These are phyloP conservation scores for Stegana nigrithorax DNA, from an alignment of 2,888 invertebrate species.

Conservation along the genomic window DNA sequence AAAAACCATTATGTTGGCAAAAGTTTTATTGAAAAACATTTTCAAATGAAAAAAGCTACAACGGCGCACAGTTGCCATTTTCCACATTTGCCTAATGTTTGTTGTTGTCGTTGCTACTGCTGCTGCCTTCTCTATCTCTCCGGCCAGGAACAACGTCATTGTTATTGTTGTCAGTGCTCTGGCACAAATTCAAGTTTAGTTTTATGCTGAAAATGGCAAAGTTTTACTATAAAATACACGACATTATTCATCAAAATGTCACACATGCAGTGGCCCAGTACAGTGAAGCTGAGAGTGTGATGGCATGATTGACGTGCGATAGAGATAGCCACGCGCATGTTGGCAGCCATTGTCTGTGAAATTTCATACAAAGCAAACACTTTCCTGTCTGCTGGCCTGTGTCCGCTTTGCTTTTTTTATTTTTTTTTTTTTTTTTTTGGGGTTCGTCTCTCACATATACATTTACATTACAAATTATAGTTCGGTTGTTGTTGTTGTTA, in stretches of 20 bases:
- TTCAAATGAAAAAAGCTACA: slow-evolving; percentile 32
- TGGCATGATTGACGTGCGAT: not conserved
- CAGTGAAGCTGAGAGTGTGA: not conserved
- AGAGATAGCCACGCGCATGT: not conserved
- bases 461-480: slow-evolving; percentile 14
- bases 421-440: not conserved
- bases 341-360: no score
- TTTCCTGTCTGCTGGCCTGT: slow-evolving; percentile 2
- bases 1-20: slow-evolving; percentile 50
- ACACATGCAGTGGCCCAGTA: slow-evolving; percentile 17
- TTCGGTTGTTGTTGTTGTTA: no score
- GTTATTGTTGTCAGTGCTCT: not conserved
- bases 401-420: not conserved
- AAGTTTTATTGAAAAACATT: slow-evolving; percentile 59
- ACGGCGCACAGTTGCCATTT: not conserved
- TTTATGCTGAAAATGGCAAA: slow-evolving; percentile 21
- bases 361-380: no score
- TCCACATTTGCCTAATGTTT: not conserved
- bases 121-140: no score
- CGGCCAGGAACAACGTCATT: no score
- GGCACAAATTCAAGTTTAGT: slow-evolving; percentile 1
- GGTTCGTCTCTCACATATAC: not conserved
- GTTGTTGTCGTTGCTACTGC: slow-evolving; percentile 1
- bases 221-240: slow-evolving; percentile 32
- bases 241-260: slow-evolving; percentile 46